Conservation (phyloP, 1,140 invertebrate species). For the Drosophila willistoni region DNA sequence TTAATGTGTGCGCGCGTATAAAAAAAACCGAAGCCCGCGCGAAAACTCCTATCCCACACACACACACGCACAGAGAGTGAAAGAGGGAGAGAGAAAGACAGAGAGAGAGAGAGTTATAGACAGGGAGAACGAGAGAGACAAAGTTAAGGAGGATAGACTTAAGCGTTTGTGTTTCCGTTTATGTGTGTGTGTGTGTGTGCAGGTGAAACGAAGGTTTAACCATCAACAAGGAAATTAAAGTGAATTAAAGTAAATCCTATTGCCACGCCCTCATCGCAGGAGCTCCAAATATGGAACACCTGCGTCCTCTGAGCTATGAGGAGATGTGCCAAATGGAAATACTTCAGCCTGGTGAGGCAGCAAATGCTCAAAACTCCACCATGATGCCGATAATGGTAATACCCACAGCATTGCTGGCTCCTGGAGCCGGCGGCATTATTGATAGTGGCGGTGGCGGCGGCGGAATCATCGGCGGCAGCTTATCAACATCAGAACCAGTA, state of each 20-base stretch:
- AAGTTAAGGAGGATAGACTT: not conserved
- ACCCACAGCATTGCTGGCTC: slow-evolving; percentile 66
- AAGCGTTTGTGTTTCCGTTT: slow-evolving; percentile 13
- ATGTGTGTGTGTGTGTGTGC: slow-evolving; percentile 30
- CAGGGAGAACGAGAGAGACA: not conserved
- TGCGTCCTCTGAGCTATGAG: slow-evolving; percentile 76
- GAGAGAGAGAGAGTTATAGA: not conserved
- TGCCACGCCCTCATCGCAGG: slow-evolving; percentile 46
- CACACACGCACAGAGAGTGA: not conserved
- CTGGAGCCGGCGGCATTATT: slow-evolving; percentile 29
- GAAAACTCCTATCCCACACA: slow-evolving; percentile 47
- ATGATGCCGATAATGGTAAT: slow-evolving; percentile 82
- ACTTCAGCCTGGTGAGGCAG: slow-evolving; percentile 53
- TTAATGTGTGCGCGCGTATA: slow-evolving; percentile 21
- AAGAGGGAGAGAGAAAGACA: too few relatives aligned
- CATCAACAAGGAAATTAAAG: slow-evolving; percentile 23
- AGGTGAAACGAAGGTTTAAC: slow-evolving; percentile 48
- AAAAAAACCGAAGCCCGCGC: slow-evolving; percentile 63
- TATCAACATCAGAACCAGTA: slow-evolving; percentile 3
- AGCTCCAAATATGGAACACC: slow-evolving; percentile 61
- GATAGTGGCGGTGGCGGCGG: slow-evolving; percentile 24
- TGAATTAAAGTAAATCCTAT: slow-evolving; percentile 27
- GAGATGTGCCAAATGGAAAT: slow-evolving; percentile 81
- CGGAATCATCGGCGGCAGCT: slow-evolving; percentile 12
- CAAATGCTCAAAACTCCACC: slow-evolving; percentile 32